phyloP scores from a whole-genome alignment of 2,888 invertebrate species.

The Tiliacea aurago region DNA sequence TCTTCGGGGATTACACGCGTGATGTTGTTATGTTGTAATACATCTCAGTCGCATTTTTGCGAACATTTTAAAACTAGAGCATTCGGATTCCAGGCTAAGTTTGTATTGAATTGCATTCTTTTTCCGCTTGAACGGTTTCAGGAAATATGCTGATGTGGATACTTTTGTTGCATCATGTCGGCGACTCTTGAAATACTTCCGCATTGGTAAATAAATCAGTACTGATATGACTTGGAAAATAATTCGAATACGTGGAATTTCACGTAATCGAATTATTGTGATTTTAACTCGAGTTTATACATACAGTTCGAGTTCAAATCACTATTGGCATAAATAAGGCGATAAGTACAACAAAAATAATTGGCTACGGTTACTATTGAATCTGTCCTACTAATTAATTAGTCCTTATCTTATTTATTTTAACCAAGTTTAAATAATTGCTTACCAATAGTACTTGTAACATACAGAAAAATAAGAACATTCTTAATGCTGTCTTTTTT shows the following conservation, averaged over 20 bases:
- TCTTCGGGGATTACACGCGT: background rate
- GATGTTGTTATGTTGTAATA: background rate
- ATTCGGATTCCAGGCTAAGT: constrained; percentile 4
- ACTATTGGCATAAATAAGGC: background rate
- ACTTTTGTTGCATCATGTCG: constrained; percentile 11
- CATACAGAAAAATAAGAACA: background rate
- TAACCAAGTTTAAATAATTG: background rate
- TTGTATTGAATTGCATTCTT: constrained; percentile 18
- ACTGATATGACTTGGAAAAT: background rate
- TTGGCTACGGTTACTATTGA: background rate
- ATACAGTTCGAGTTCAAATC: background rate
- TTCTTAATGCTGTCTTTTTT: too few relatives aligned
- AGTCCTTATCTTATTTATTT: background rate
- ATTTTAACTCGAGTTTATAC: too few relatives aligned
- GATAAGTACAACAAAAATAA: constrained; percentile 1
- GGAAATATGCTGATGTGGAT: constrained; percentile 13
- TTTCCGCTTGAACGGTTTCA: constrained; percentile 15
- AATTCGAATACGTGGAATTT: background rate
- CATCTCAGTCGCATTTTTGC: background rate
- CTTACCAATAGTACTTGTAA: background rate
- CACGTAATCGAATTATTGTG: too few relatives aligned
- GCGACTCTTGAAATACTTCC: constrained; percentile 2
- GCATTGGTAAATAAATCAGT: background rate
- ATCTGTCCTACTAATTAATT: background rate
- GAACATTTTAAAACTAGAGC: constrained; percentile 22